phyloP scores from a whole-genome alignment of 2,113 vertebrate genomes.

The Sceloporus undulatus region DNA sequence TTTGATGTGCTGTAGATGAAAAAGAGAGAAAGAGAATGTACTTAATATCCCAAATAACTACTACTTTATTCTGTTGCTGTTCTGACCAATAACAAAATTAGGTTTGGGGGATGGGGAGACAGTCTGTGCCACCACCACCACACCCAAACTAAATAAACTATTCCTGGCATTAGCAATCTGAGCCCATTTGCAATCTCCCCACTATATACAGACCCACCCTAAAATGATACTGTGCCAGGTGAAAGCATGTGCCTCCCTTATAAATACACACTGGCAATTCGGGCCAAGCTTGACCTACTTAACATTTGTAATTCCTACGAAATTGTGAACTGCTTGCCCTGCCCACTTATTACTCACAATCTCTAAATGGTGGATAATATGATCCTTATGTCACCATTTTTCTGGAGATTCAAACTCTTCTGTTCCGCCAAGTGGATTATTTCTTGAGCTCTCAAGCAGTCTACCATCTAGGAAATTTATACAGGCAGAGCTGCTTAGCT shows the following conservation, averaged over 20 bases:
- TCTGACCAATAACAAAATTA: not conserved
- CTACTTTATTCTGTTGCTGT: not conserved
- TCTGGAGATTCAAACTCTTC: not conserved
- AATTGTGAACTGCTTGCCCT: not conserved
- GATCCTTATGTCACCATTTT: not conserved
- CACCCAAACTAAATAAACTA: not conserved
- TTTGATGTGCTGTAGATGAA: no score
- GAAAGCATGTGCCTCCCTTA: not conserved
- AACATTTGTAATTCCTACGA: not conserved
- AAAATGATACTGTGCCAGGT: not conserved
- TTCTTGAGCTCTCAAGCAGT: not conserved
- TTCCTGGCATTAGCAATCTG: not conserved
- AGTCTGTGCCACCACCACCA: not conserved
- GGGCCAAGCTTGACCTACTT: not conserved
- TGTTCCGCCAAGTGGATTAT: not conserved
- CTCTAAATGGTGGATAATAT: not conserved
- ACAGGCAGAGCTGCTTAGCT: not conserved
- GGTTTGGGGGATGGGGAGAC: not conserved
- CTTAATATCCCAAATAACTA: not conserved
- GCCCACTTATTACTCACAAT: not conserved
- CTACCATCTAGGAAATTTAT: not conserved
- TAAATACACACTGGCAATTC: not conserved
- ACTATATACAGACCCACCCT: not conserved
- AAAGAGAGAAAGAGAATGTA: no score
- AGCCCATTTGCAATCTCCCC: not conserved